Evolutionary conservation across 2,797 vertebrate genomes (phyloP), one percentile per base, ranked within the genome.

Genomic region (Cirrhinus mrigala): DNA sequence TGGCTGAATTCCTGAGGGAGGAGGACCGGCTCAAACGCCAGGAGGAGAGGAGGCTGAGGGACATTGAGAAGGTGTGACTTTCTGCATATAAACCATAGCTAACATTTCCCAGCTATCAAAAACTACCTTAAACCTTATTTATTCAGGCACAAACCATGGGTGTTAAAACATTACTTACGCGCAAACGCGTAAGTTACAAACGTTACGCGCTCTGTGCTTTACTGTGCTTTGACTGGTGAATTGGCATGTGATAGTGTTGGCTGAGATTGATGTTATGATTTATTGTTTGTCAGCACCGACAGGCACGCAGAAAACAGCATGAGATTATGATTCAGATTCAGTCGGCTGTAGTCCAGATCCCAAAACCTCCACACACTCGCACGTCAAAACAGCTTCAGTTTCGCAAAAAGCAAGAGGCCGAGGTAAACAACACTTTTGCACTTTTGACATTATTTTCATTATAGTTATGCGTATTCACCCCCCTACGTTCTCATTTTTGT

Each of bases 341-440:
- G 90, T 92, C 91, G 66, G 90, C 94, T 2, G 56, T 92, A 83
- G 90, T 96, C 83, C 95, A 95, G 81, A 92, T 96, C 86, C 96
- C 96, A 10, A 97, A 96, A 86, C 95, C 94, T 24, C 88, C 91
- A 29, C 87, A 91, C 18, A 94, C 92, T 85, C 91, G 87, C 2
- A 92, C 92, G 20, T 76, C 94, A 84, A 91, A 86, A 24, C 95
- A 92, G 79, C 96, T 92, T 76, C 87, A 93, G 69, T 90, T 94
- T 78, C 95, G 90, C 87, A 95, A 93, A 91, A 94, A 95, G 89
- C 94, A 87, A 83, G 95, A 98, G 89, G 96, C 94, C 76, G 95
- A 97, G 95, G 98, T 99, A 89, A 91, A 83, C 22, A 52, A 52
- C 37, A 54, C 69, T 70, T 62, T 44, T 48, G 40, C n/a, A 58